These are phyloP conservation scores for Danaus plexippus DNA, from an alignment of 1,140 invertebrate species.

Conservation along the genomic window DNA sequence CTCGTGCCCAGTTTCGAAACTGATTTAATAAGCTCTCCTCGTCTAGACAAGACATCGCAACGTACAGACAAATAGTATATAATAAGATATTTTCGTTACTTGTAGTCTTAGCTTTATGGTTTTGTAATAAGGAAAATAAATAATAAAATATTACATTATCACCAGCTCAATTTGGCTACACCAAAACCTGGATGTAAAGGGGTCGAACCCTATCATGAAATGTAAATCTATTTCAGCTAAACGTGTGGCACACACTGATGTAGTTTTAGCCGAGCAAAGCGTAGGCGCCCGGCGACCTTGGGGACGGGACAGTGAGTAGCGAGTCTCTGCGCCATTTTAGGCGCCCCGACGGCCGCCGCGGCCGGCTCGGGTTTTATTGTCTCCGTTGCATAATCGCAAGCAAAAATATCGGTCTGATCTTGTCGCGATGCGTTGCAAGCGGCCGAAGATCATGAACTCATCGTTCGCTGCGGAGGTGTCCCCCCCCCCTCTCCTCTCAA, in stretches of 20 bases:
- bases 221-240: slow-evolving; percentile 58
- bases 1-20: slow-evolving; percentile 28
- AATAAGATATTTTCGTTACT: too few relatives aligned
- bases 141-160: too few relatives aligned
- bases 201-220: slow-evolving; percentile 35
- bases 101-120: too few relatives aligned
- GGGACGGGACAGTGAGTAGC: slow-evolving; percentile 51
- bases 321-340: slow-evolving; percentile 67
- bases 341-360: slow-evolving; percentile 47
- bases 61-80: too few relatives aligned
- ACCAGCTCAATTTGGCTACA: too few relatives aligned
- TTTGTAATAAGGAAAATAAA: too few relatives aligned
- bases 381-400: slow-evolving; percentile 62
- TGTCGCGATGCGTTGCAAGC: slow-evolving; percentile 28
- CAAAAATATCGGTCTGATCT: slow-evolving; percentile 46
- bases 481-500: slow-evolving; percentile 10
- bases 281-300: slow-evolving; percentile 66
- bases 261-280: slow-evolving; percentile 57
- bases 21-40: slow-evolving; percentile 46
- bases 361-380: slow-evolving; percentile 68
- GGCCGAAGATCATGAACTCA: slow-evolving; percentile 54
- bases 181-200: too few relatives aligned
- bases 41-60: slow-evolving; percentile 21
- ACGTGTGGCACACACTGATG: slow-evolving; percentile 48
- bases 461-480: slow-evolving; percentile 30